Evolutionary conservation across 1,140 invertebrate genomes (phyloP), one percentile per base, ranked within the genome.

Genomic region (Venturia canescens): DNA sequence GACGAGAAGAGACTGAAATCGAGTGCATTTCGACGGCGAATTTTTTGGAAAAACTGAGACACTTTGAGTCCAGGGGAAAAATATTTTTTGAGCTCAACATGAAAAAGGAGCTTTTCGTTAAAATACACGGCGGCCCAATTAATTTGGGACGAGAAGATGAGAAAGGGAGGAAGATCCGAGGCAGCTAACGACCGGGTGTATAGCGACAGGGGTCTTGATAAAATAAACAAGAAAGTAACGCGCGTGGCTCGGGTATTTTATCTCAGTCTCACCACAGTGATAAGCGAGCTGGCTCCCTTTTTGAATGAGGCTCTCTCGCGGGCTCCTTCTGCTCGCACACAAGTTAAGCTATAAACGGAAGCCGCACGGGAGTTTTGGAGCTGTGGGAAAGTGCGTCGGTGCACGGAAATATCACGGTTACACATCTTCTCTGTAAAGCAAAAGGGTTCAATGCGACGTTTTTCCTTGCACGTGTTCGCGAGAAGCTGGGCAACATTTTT

Each of bases 221-320:
- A 82, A 82, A 82, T 67, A 82, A 82, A 82, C 81, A 80, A 75
- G 57, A 15, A 15, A 26, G 44, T 82, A 72, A 72, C 70, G 70
- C 70, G 70, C 70, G 70, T 72, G 70, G 70, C 70, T 50, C 44
- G 70, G 48, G 50, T 72, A 21, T 72, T 27, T 72, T 50, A 50
- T 72, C 70, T 50, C 70, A 27, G 23, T 72, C 70, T 48, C 13
- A 18, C 70, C 21, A n/a, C n/a, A 50, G 38, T 72, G 44, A 72
- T 50, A 72, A 72, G 38, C 27, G 16, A 27, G 44, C 1, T 15
- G 1, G 7, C 74, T 77, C 70, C 34, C 9, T 66, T 66, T 66
- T 66, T 66, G 29, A 13, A 66, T 29, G 27, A 13, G 48, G 13
- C 27, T 72, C 70, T 16, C 21, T 13, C 3, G 26, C 18, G 23